A percentile compares a stretch with the other conserved stretches of the same genome.
Evolutionary conservation across 2,113 vertebrate species (phyloP).

Genomic region (Tragelaphus imberbis): DNA sequence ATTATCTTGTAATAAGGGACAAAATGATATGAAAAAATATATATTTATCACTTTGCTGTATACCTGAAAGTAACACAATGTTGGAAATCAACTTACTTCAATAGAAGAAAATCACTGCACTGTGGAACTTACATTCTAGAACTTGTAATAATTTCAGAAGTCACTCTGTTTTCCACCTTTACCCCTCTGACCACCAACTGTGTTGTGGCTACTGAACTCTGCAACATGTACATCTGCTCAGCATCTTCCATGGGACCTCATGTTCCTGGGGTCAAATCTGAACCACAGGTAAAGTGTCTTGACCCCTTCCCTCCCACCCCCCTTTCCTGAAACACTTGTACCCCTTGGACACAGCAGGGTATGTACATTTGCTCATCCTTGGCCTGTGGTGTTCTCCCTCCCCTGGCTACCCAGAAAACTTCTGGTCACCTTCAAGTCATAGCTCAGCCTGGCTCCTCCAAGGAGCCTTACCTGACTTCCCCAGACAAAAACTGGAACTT

Average conservation of each 20-base stretch:
- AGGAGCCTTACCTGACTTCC: not conserved
- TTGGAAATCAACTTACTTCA: not conserved
- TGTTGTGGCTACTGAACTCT: not conserved
- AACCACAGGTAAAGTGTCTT: not conserved
- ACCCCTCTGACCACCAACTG: not conserved
- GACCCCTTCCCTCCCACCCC: not conserved
- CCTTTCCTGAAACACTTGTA: not conserved
- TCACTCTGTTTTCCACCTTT: not conserved
- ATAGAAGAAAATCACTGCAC: not conserved
- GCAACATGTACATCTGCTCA: not conserved
- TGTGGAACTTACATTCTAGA: not conserved
- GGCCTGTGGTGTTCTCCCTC: not conserved
- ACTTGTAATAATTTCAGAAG: not conserved
- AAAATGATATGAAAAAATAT: not conserved
- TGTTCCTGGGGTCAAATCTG: not conserved
- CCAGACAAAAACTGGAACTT: not conserved
- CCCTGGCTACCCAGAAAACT: not conserved
- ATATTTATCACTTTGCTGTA: not conserved
- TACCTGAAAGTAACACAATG: not conserved
- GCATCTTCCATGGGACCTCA: not conserved
- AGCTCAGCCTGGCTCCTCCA: not conserved
- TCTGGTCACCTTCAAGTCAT: not conserved
- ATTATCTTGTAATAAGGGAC: not conserved
- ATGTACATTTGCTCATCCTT: not conserved
- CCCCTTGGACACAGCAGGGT: not conserved